phyloP scores from a whole-genome alignment of 2,113 vertebrate species.

The Capreolus pygargus region DNA sequence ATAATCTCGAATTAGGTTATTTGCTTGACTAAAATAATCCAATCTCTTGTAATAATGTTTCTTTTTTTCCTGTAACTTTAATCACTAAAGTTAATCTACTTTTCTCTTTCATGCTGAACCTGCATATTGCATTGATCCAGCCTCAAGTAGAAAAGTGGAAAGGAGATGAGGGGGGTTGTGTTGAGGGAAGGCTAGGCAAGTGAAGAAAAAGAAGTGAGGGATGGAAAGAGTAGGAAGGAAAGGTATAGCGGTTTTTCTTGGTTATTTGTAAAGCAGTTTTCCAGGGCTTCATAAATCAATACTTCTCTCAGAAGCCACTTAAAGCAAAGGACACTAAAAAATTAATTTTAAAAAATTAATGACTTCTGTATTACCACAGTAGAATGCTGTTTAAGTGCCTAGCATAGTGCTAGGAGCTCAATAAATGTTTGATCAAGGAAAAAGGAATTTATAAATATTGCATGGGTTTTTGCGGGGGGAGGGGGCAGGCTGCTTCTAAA shows the following conservation, averaged over 20 bases:
- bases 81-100: neutral
- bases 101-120: neutral
- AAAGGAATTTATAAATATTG: neutral
- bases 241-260: neutral
- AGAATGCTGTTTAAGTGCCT: conserved; percentile 40
- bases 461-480: neutral
- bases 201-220: neutral
- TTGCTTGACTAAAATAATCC: conserved; percentile 19
- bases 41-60: neutral
- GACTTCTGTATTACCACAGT: conserved; percentile 50
- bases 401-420: neutral
- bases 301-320: conserved; percentile 62
- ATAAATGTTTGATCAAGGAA: conserved; percentile 34
- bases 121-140: neutral
- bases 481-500: neutral
- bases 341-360: conserved; percentile 60
- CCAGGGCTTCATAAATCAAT: conserved; percentile 31
- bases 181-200: neutral
- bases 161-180: neutral
- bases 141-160: neutral
- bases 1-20: neutral
- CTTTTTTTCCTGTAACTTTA: neutral
- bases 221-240: neutral
- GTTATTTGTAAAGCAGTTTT: neutral
- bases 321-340: conserved; percentile 47